These are phyloP conservation scores for Coccyzus lansbergi DNA, from an alignment of 2,797 vertebrate genomes.

Conservation along the genomic window DNA sequence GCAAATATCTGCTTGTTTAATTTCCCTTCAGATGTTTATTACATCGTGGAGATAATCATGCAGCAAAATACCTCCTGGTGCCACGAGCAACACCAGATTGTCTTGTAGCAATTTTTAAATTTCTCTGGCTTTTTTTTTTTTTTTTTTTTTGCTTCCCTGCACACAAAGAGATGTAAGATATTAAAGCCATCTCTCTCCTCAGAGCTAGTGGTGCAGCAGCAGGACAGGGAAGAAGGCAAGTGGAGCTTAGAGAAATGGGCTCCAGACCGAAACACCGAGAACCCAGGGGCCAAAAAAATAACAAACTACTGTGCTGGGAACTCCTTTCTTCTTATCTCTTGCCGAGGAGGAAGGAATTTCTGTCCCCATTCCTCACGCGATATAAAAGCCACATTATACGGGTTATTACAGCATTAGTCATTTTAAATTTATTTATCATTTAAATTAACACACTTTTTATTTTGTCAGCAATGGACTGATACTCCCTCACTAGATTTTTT, in stretches of 20 bases:
- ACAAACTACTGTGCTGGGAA: slow-evolving; percentile 38
- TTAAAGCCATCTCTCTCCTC: slow-evolving; percentile 4
- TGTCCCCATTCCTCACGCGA: slow-evolving; percentile 34
- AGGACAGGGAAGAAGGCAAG: not conserved
- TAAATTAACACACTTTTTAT: slow-evolving; percentile 61
- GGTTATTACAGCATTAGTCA: slow-evolving; percentile 25
- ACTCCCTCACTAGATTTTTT: slow-evolving; percentile 44
- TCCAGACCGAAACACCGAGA: slow-evolving; percentile 7
- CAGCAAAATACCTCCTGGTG: slow-evolving; percentile 49
- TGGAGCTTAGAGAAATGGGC: slow-evolving; percentile 16
- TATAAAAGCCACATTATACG: slow-evolving; percentile 31
- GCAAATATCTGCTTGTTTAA: slow-evolving; percentile 48
- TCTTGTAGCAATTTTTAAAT: slow-evolving; percentile 40
- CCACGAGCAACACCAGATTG: slow-evolving; percentile 48
- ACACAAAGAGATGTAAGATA: slow-evolving; percentile 55
- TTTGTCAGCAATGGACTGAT: slow-evolving; percentile 51
- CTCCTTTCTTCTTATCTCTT: slow-evolving; percentile 53
- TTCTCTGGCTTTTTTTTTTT: not conserved
- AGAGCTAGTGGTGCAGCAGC: slow-evolving; percentile 11
- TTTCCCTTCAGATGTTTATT: slow-evolving; percentile 71
- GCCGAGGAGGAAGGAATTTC: slow-evolving; percentile 56
- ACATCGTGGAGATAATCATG: slow-evolving; percentile 47
- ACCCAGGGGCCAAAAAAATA: slow-evolving; percentile 38
- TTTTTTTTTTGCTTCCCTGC: not conserved
- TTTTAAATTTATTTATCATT: slow-evolving; percentile 66